Base-by-base conservation (phyloP, 2,113 vertebrate species). In the Zapus hudsonius region DNA sequence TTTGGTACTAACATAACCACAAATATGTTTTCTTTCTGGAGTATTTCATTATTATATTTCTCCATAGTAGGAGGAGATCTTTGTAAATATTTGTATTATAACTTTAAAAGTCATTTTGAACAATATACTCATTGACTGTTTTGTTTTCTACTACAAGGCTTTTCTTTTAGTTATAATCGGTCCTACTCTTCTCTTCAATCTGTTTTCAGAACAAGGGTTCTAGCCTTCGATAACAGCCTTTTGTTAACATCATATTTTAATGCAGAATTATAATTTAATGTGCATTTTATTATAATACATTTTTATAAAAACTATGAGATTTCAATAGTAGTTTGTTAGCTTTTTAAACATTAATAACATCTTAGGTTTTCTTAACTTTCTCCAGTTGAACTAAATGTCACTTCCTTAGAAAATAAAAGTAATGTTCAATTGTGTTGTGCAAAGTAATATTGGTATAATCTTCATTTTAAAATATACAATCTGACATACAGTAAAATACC, bases 41-140 rank as follows among this genome's bases (percentile, higher is more conserved):
- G 2, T 67, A 44, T 82, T 85, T 91, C 31, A 61, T 16, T 73
- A 59, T 80, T 81, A 52, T 90, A 85, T 72, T 80, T 92, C 55
- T 59, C 66, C 33, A 38, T 47, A 84, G 36, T 74, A 84, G 64
- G 13, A 84, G 64, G 13, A 44, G 59, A 87, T 42, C 38, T 84
- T 92, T 90, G 22, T 47, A 72, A 95, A 82, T 76, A 19, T 7
- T 90, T 96, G 84, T 40, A 76, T 79, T 93, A 84, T 52, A 90
- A 79, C 52, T n/a, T 84, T 73, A 63, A 80, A 93, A 90, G 16
- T 40, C 40, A 69, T 84, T 92, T 89, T 87, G 52, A 95, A 83
- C 9, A 88, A 93, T 88, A 79, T 38, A 86, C 16, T 88, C 25
- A 90, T 78, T 81, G 44, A 73, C 52, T 91, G 73, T 89, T 75